phyloP scores from a whole-genome alignment of 2,797 vertebrate species.

The Myripristis murdjan region DNA sequence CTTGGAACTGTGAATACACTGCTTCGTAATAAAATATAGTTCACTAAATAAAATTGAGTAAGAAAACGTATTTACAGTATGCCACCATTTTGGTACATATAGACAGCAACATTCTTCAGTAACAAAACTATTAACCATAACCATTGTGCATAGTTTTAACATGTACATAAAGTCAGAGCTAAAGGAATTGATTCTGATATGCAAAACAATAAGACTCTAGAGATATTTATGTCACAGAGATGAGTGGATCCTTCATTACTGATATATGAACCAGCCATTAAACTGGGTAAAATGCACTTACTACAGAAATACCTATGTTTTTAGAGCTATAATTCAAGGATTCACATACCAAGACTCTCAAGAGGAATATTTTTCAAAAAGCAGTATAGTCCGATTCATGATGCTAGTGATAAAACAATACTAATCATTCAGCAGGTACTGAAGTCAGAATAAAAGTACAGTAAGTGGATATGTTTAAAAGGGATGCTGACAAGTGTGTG shows the following conservation, averaged over 20 bases:
- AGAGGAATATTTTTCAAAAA: constrained; percentile 68
- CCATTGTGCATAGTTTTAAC: constrained; percentile 79
- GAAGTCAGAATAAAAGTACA: constrained; percentile 66
- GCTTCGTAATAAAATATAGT: constrained; percentile 73
- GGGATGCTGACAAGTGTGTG: constrained; percentile 43
- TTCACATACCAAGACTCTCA: constrained; percentile 66
- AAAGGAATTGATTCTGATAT: constrained; percentile 56
- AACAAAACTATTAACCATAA: constrained; percentile 65
- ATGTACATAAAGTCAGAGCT: constrained; percentile 53
- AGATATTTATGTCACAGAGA: constrained; percentile 49
- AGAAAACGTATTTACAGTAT: constrained; percentile 74
- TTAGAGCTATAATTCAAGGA: constrained; percentile 51
- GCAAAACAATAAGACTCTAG: constrained; percentile 51
- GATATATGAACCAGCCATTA: constrained; percentile 51
- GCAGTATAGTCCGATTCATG: constrained; percentile 59
- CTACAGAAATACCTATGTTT: constrained; percentile 41
- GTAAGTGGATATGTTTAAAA: constrained; percentile 62
- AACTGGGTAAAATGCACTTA: constrained; percentile 42
- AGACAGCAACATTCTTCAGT: constrained; percentile 70
- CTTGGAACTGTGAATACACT: constrained; percentile 47
- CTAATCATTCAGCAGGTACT: constrained; percentile 74
- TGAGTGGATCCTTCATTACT: constrained; percentile 62
- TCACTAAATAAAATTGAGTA: constrained; percentile 70
- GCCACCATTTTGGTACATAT: constrained; percentile 63
- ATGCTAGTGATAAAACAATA: constrained; percentile 63